These are phyloP conservation scores for Cisticola juncidis DNA, from an alignment of 2,113 vertebrate species.

Conservation along the genomic window DNA sequence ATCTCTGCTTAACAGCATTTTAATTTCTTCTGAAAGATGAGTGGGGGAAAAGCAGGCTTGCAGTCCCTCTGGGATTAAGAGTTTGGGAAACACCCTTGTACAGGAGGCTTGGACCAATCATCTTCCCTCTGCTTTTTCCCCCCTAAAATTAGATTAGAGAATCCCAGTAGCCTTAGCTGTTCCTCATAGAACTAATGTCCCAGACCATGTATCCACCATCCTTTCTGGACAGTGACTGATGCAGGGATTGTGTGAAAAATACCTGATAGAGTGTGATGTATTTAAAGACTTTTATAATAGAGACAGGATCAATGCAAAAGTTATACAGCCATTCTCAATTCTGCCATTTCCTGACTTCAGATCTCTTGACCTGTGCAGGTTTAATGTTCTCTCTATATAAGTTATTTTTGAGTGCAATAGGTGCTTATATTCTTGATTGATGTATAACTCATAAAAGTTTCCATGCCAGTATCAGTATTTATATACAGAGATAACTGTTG, in stretches of 20 bases:
- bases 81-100: fast-evolving
- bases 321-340: background rate
- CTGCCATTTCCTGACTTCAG: background rate
- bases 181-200: background rate
- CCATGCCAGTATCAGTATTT: background rate
- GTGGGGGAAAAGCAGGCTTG: background rate
- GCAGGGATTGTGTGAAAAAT: background rate
- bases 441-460: background rate
- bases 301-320: background rate
- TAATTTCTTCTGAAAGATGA: background rate
- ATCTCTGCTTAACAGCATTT: fast-evolving
- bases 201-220: background rate
- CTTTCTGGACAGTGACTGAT: background rate
- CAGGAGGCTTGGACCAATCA: background rate
- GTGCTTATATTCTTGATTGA: background rate
- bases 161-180: background rate
- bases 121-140: background rate
- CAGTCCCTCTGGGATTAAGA: background rate
- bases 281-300: background rate
- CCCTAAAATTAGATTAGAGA: background rate
- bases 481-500: slow-evolving; percentile 1
- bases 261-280: background rate
- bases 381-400: background rate
- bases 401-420: background rate
- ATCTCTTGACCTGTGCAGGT: background rate